Conservation (phyloP, 2,113 vertebrate species). For the Pogona vitticeps region DNA sequence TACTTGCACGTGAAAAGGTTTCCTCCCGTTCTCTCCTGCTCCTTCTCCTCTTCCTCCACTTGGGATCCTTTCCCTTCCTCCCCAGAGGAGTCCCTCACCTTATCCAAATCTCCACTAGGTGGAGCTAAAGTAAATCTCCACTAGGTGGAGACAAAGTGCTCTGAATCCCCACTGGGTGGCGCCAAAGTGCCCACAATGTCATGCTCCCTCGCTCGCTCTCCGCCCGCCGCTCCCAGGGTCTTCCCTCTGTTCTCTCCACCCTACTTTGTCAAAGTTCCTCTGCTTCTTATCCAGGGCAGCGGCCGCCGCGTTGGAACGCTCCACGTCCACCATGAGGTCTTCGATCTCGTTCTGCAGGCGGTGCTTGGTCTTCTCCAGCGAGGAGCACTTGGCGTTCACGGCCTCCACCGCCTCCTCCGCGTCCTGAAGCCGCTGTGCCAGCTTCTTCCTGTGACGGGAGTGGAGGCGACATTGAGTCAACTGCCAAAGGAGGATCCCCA, state of each 20-base stretch:
- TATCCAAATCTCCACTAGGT: too few species aligned
- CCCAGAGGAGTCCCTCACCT: conserved; percentile 67
- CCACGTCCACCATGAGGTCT: conserved; percentile 91
- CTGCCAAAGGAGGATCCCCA: not conserved
- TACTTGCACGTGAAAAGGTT: not conserved
- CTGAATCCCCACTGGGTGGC: too few species aligned
- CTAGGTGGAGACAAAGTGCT: too few species aligned
- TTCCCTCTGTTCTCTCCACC: too few species aligned
- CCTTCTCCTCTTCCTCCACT: not conserved
- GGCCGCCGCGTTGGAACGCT: conserved; percentile 80
- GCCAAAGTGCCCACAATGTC: too few species aligned
- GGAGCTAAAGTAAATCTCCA: too few species aligned
- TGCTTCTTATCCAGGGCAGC: conserved; percentile 91
- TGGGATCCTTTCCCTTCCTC: not conserved
- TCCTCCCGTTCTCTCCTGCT: not conserved
- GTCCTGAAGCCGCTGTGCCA: conserved; percentile 91
- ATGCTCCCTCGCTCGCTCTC: too few species aligned
- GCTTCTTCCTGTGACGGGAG: conserved; percentile 82
- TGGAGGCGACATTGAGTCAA: not conserved
- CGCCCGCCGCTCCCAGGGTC: too few species aligned
- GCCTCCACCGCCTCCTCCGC: conserved; percentile 89
- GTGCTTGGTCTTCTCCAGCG: conserved; percentile 94
- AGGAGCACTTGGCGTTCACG: conserved; percentile 91
- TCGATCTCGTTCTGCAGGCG: conserved; percentile 93
- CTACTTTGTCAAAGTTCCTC: conserved; percentile 87